Conservation (phyloP, 2,797 vertebrate genomes). For the Champsocephalus esox region DNA sequence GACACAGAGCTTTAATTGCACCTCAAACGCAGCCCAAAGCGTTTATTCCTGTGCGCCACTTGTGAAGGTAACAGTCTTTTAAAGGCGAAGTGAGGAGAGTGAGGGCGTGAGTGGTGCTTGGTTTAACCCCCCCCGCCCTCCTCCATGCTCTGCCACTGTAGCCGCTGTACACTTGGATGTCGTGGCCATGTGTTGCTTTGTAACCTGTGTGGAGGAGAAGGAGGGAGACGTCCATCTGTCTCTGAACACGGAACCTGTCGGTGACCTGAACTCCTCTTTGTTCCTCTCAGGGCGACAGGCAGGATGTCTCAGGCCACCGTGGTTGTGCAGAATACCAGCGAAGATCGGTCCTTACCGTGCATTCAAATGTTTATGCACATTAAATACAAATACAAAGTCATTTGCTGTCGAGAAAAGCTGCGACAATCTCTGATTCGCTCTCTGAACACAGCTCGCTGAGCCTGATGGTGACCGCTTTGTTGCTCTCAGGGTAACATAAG, state of each 20-base stretch:
- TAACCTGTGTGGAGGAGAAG: constrained; percentile 73
- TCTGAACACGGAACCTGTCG: constrained; percentile 54
- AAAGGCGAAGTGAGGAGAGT: constrained; percentile 84
- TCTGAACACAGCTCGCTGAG: too few species aligned
- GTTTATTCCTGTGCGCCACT: constrained; percentile 78
- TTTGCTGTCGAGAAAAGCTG: too few species aligned
- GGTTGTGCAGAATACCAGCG: background rate
- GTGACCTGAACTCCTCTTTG: too few species aligned
- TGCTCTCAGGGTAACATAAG: too few species aligned
- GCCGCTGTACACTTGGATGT: constrained; percentile 82
- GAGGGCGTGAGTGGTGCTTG: constrained; percentile 76
- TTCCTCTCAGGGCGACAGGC: too few species aligned
- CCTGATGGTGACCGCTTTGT: too few species aligned
- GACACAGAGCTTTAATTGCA: constrained; percentile 83
- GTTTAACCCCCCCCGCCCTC: constrained; percentile 46
- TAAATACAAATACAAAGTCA: background rate
- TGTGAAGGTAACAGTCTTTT: constrained; percentile 88
- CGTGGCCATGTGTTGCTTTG: constrained; percentile 76
- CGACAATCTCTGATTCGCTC: too few species aligned
- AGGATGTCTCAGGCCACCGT: too few species aligned
- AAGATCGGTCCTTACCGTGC: too few species aligned
- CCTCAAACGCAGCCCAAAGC: constrained; percentile 78
- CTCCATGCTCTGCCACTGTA: constrained; percentile 62
- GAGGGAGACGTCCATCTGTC: constrained; percentile 76
- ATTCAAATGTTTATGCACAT: background rate